These are phyloP conservation scores for Incurvaria masculella DNA, from an alignment of 2,888 invertebrate genomes.

Conservation along the genomic window DNA sequence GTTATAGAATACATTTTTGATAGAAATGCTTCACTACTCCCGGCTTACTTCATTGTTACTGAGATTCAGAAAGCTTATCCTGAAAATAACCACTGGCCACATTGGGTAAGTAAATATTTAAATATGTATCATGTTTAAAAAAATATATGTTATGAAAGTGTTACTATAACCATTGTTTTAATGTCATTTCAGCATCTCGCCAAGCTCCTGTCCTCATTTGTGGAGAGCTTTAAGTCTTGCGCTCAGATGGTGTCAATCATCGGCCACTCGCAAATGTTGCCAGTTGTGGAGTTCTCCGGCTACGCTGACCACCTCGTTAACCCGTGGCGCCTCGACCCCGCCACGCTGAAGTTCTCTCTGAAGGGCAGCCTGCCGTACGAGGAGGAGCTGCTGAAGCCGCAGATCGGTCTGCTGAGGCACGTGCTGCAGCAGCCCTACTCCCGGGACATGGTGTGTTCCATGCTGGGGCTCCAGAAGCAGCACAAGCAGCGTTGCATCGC, in stretches of 20 bases:
- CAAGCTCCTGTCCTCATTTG: conserved; percentile 79
- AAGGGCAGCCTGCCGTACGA: conserved; percentile 82
- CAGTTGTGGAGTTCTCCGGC: conserved; percentile 91
- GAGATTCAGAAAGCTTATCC: conserved; percentile 89
- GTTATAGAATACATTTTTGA: conserved; percentile 90
- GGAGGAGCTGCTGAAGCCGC: conserved; percentile 82
- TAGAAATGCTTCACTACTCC: conserved; percentile 85
- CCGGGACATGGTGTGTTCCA: conserved; percentile 92
- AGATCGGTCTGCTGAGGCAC: conserved; percentile 82
- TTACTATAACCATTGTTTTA: background rate
- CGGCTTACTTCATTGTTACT: conserved; percentile 93
- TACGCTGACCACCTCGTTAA: conserved; percentile 87
- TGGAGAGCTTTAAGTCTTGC: conserved; percentile 88
- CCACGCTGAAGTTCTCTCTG: conserved; percentile 63
- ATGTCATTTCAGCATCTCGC: conserved; percentile 69
- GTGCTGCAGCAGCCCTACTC: conserved; percentile 95
- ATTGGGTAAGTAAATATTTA: conserved; percentile 83
- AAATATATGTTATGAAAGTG: background rate
- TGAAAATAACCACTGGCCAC: conserved; percentile 78
- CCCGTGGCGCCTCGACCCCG: conserved; percentile 90
- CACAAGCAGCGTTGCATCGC: conserved; percentile 85
- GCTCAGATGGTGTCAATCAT: conserved; percentile 96
- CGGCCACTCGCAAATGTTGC: conserved; percentile 86
- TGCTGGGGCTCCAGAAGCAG: conserved; percentile 92
- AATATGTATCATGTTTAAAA: background rate